Evolutionary conservation across 2,797 vertebrate genomes (phyloP).

Genomic region (Lepus oiostolus): DNA sequence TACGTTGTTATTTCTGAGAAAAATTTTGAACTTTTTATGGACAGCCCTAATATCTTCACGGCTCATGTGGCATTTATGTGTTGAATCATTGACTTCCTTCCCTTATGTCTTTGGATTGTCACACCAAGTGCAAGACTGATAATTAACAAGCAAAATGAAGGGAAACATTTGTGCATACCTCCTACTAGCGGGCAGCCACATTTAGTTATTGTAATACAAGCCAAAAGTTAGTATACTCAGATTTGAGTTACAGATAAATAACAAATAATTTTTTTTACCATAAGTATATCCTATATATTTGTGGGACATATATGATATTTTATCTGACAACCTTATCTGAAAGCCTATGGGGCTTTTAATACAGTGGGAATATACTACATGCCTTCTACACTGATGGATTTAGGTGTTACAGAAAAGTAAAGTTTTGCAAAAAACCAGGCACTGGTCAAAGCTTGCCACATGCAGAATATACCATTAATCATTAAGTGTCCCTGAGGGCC

Average conservation of each 20-base stretch:
- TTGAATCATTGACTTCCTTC: neutral
- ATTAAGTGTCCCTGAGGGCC: neutral
- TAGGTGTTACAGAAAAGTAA: neutral
- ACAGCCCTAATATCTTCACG: neutral
- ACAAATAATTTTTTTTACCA: neutral
- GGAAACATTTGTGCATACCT: neutral
- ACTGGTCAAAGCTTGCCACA: neutral
- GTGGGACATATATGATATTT: neutral
- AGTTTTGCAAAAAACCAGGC: neutral
- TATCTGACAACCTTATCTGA: neutral
- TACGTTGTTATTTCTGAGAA: neutral
- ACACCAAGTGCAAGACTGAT: neutral
- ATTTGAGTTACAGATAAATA: constrained; percentile 40
- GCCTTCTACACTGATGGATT: too few species aligned
- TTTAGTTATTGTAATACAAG: neutral
- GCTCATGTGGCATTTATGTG: neutral
- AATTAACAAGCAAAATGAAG: constrained; percentile 40
- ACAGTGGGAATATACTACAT: neutral
- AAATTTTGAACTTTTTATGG: constrained; percentile 1
- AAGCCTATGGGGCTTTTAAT: neutral
- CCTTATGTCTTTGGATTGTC: neutral
- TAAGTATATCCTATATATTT: constrained; percentile 9
- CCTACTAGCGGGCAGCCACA: neutral
- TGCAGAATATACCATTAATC: constrained; percentile 23
- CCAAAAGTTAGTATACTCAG: neutral